phyloP scores from a whole-genome alignment of 2,113 vertebrate genomes.

The Sigmodon hispidus region DNA sequence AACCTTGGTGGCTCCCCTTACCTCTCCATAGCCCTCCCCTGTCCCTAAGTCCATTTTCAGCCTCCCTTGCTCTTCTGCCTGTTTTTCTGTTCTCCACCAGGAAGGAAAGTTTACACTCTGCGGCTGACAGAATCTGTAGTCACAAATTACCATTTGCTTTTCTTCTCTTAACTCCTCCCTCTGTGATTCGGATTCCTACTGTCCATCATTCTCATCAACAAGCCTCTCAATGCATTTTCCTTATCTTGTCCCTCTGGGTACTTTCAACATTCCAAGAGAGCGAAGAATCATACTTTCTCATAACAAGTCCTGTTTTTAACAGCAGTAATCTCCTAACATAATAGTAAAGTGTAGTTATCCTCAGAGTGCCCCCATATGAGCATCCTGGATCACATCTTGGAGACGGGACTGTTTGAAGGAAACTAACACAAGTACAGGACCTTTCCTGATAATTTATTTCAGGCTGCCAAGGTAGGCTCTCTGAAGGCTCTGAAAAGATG shows the following conservation, averaged over 20 bases:
- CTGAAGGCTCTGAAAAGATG: neutral
- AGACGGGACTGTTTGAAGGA: neutral
- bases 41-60: neutral
- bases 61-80: neutral
- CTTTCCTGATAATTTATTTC: neutral
- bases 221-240: neutral
- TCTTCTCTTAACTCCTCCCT: neutral
- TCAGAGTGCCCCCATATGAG: neutral
- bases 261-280: neutral
- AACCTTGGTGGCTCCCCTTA: neutral
- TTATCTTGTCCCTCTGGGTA: neutral
- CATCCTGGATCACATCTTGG: neutral
- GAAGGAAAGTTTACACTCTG: neutral
- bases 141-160: neutral
- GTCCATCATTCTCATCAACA: neutral
- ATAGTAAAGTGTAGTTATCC: neutral
- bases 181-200: too few species aligned
- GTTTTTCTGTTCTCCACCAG: neutral
- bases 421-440: neutral
- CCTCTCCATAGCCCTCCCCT: neutral
- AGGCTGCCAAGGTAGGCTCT: neutral
- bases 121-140: neutral
- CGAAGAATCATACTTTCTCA: neutral
- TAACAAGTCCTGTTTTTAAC: neutral
- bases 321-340: neutral